These are phyloP conservation scores for Cyprinus carpio DNA, from an alignment of 2,113 vertebrate genomes.

Conservation along the genomic window DNA sequence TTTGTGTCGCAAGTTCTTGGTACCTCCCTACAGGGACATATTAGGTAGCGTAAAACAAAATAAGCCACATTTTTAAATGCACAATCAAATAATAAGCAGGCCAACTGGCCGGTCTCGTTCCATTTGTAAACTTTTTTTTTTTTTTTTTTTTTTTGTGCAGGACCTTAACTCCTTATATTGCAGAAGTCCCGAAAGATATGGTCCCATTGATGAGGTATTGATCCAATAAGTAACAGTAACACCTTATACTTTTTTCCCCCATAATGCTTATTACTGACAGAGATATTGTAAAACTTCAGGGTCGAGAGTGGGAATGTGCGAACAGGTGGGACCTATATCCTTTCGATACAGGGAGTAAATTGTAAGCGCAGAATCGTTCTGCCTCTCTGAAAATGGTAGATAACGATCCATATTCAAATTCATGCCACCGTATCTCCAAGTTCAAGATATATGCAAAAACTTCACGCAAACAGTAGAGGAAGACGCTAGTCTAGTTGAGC, in stretches of 20 bases:
- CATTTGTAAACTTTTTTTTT: constrained; percentile 39
- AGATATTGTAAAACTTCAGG: constrained; percentile 17
- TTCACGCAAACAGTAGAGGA: constrained; percentile 45
- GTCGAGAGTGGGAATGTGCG: constrained; percentile 19
- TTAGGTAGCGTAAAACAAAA: background rate
- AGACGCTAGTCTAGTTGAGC: constrained; percentile 48
- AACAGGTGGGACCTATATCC: background rate
- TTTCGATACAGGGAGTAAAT: background rate
- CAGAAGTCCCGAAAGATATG: constrained; percentile 26
- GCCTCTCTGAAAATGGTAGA: background rate
- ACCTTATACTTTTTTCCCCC: background rate
- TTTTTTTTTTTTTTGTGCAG: constrained; percentile 1
- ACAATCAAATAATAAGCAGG: constrained; percentile 4
- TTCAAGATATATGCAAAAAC: constrained; percentile 34
- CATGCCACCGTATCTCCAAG: background rate
- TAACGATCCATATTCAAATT: background rate
- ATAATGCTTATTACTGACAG: constrained; percentile 7
- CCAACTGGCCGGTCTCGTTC: background rate
- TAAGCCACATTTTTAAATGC: constrained; percentile 2
- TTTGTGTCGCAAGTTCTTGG: background rate
- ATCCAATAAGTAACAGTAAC: background rate
- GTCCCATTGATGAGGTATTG: constrained; percentile 46
- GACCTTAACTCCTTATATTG: constrained; percentile 13
- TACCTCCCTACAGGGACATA: constrained; percentile 1
- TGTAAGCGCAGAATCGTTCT: background rate